Conservation (phyloP, 2,797 vertebrate genomes). For the Sebastes taczanowskii region DNA sequence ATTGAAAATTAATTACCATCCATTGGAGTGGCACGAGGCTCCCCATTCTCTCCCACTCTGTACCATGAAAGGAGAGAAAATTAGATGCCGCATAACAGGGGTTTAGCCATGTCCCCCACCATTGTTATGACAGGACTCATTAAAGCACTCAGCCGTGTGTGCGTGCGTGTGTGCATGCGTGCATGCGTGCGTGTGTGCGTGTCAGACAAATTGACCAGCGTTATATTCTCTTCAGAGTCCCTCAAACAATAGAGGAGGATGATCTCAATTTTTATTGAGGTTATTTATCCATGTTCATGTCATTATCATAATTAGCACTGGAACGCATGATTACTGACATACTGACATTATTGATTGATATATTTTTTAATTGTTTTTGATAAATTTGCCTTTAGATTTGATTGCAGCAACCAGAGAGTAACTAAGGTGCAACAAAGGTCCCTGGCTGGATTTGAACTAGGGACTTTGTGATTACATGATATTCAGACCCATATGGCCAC, state of each 20-base stretch:
- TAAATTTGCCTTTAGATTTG: neutral
- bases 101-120: slow-evolving; percentile 53
- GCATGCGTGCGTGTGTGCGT: neutral
- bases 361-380: neutral
- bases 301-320: neutral
- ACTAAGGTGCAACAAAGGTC: neutral
- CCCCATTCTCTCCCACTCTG: slow-evolving; percentile 24
- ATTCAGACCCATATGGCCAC: neutral
- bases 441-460: neutral
- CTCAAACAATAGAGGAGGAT: slow-evolving; percentile 1
- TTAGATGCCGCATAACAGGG: slow-evolving; percentile 49
- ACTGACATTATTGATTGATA: neutral
- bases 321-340: neutral
- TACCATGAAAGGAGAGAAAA: slow-evolving; percentile 57
- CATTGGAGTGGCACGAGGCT: slow-evolving; percentile 34
- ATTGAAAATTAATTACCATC: slow-evolving; percentile 71
- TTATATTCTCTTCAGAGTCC: slow-evolving; percentile 29
- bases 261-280: neutral
- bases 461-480: neutral
- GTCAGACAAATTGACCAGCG: slow-evolving; percentile 22
- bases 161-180: neutral
- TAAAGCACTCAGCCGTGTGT: slow-evolving; percentile 43
- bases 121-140: slow-evolving; percentile 66
- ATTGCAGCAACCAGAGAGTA: neutral
- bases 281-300: slow-evolving; percentile 24